Evolutionary conservation across 2,888 invertebrate genomes (phyloP).

Genomic region (Agriotes lineatus): DNA sequence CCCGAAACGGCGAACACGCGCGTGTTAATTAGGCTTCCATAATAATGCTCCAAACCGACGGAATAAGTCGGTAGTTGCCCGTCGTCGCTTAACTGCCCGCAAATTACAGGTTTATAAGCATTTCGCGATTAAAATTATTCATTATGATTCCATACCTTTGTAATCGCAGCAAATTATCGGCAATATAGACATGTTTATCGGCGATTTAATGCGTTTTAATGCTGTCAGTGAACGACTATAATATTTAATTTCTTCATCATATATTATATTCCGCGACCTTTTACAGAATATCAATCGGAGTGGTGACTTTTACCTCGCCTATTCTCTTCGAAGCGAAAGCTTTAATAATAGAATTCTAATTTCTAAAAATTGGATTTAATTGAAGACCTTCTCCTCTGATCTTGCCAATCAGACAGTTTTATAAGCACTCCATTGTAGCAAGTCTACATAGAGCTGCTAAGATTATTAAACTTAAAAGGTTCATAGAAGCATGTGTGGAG

Average conservation of each 20-base stretch:
- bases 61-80: not conserved
- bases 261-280: conserved; percentile 2
- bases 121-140: conserved; percentile 20
- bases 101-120: conserved; percentile 23
- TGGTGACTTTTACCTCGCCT: not conserved
- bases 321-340: not conserved
- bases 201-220: conserved; percentile 10
- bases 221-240: conserved; percentile 8
- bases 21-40: conserved; percentile 11
- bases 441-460: too few relatives aligned
- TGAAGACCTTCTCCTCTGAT: too few relatives aligned
- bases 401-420: too few relatives aligned
- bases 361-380: too few relatives aligned
- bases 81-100: not conserved
- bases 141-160: conserved; percentile 17
- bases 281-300: not conserved
- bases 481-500: too few relatives aligned
- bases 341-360: not conserved
- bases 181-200: conserved; percentile 19
- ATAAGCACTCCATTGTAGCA: too few relatives aligned
- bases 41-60: not conserved
- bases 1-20: not conserved
- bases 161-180: conserved; percentile 24
- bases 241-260: conserved; percentile 22
- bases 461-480: too few relatives aligned